Conservation (phyloP, 2,888 invertebrate genomes). For the Acanthosepion esculentum region DNA sequence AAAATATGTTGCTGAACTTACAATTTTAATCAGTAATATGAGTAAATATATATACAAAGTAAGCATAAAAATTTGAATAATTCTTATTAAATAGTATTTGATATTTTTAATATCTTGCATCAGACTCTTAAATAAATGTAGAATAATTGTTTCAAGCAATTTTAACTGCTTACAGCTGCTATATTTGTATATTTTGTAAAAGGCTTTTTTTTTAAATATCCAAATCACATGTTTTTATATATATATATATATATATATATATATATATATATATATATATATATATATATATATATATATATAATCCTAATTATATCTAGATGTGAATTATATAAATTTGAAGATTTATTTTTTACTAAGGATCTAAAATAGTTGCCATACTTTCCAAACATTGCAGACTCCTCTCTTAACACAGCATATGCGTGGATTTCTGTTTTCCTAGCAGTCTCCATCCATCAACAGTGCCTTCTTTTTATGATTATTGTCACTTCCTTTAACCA, state of each 20-base stretch:
- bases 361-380: slow-evolving; percentile 7
- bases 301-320: not conserved
- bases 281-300: not conserved
- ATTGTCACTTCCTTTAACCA: not conserved
- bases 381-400: slow-evolving; percentile 20
- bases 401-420: not conserved
- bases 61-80: too few relatives aligned
- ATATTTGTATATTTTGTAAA: not conserved
- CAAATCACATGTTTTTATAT: not conserved
- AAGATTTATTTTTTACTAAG: slow-evolving; percentile 4
- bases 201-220: not conserved
- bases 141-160: too few relatives aligned
- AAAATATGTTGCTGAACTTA: not conserved
- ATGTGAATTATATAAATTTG: not conserved
- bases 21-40: not conserved
- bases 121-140: too few relatives aligned
- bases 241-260: not conserved
- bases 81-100: too few relatives aligned
- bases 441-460: slow-evolving; percentile 33
- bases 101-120: too few relatives aligned
- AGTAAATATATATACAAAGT: not conserved
- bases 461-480: slow-evolving; percentile 15
- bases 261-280: not conserved
- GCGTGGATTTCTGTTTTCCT: not conserved
- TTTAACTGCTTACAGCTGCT: too few relatives aligned